Percentiles rank a stretch among this genome's conserved stretches.
Conservation (phyloP, 1,140 invertebrate genomes). For the Neuroterus valhalla region DNA sequence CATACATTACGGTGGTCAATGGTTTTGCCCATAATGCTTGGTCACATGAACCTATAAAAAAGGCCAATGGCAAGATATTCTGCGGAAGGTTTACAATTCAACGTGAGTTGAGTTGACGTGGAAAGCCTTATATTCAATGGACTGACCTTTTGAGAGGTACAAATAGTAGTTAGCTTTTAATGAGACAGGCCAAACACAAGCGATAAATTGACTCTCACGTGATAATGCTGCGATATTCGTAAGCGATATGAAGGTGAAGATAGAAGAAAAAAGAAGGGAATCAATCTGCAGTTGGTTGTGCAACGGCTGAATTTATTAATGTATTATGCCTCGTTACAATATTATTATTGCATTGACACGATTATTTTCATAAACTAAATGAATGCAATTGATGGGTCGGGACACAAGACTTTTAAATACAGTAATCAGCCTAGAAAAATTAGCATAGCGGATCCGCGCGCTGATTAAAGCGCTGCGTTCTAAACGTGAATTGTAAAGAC, state of each 20-base stretch:
- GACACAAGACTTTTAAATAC: conserved; percentile 43
- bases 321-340: conserved; percentile 23
- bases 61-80: too few relatives aligned
- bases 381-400: conserved; percentile 1
- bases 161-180: too few relatives aligned
- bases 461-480: conserved; percentile 22
- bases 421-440: conserved; percentile 43
- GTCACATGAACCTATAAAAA: too few relatives aligned
- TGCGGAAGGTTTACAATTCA: too few relatives aligned
- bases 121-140: too few relatives aligned
- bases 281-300: conserved; percentile 18
- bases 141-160: too few relatives aligned
- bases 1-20: too few relatives aligned
- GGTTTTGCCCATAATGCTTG: too few relatives aligned
- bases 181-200: too few relatives aligned
- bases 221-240: too few relatives aligned
- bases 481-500: conserved; percentile 18
- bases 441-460: conserved; percentile 43
- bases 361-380: conserved; percentile 35
- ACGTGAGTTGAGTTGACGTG: too few relatives aligned
- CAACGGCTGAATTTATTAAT: conserved; percentile 18
- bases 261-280: neutral
- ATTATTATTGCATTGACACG: conserved; percentile 42
- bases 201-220: too few relatives aligned
- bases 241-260: neutral